Base-by-base conservation (phyloP, 2,888 invertebrate genomes). In the Lamproptera curius region DNA sequence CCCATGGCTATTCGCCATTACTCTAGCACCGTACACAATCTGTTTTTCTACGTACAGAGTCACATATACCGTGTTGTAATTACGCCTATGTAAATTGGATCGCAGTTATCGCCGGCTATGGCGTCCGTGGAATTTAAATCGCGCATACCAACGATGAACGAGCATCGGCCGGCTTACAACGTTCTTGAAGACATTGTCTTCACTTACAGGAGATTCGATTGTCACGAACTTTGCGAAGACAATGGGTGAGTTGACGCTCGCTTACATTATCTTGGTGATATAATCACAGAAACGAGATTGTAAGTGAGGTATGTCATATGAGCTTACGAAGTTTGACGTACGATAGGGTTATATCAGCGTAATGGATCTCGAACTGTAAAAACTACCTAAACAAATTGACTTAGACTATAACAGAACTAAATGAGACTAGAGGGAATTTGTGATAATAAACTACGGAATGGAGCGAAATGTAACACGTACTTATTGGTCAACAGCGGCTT, bases 61-160 rank as follows among this genome's bases (percentile, higher is more conserved):
- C 39, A 13, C 28, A 20, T 43, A 11, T 16, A 66, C 61, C 67
- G 59, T 65, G 62, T 65, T 61, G 73, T 81, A 80, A 84, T 83
- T 82, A 79, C 69, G 59, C 61, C 59, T 70, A 81, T 79, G 75
- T 81, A 82, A 83, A 84, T 80, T 77, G 76, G 73, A 74, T 71
- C 75, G 70, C 68, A 80, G 82, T 76, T 76, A 81, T 80, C 77
- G 80, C 70, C 61, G 51, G 62, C 63, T 63, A 72, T 66, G 62
- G 68, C 62, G 56, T 54, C 54, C 23, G 55, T 59, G 73, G 71
- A 73, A 73, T 73, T 61, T 66, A 61, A 70, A 67, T 65, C 67
- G 70, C 56, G 57, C 56, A 59, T 56, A 56, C 56, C 43, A 56
- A 61, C 55, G 50, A 47, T 58, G 56, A 52, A 2, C 11, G 40